phyloP scores from a whole-genome alignment of 2,113 vertebrate species.

The Arothron firmamentum region DNA sequence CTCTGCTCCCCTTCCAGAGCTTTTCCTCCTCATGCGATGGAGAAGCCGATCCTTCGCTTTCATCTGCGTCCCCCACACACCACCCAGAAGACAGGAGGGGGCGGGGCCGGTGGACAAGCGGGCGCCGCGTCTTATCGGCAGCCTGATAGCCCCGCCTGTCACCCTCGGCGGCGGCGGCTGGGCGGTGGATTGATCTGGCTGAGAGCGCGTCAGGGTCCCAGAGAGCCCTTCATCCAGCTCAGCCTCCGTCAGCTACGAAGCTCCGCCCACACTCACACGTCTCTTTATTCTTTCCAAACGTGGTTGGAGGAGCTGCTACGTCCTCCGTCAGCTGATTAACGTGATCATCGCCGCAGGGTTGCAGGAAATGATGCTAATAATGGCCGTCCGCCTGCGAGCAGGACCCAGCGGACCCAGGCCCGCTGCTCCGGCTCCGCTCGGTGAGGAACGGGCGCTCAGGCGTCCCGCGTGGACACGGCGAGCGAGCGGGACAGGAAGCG shows the following conservation, averaged over 20 bases:
- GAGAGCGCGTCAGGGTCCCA: constrained; percentile 38
- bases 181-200: constrained; percentile 40
- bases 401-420: neutral
- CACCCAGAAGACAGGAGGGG: too few relatives aligned
- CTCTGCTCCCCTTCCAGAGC: constrained; percentile 55
- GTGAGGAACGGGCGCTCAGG: neutral
- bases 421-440: neutral
- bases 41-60: neutral
- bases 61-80: neutral
- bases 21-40: constrained; percentile 45
- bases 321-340: too few relatives aligned
- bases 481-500: neutral
- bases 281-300: too few relatives aligned
- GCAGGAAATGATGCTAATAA: too few relatives aligned
- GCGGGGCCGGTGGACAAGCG: too few relatives aligned
- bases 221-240: constrained; percentile 35
- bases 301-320: too few relatives aligned
- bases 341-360: too few relatives aligned
- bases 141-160: constrained; percentile 29
- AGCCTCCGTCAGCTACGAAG: constrained; percentile 42
- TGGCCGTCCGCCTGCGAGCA: too few relatives aligned
- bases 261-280: too few relatives aligned
- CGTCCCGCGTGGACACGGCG: neutral
- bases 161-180: constrained; percentile 20
- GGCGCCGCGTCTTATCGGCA: too few relatives aligned